Percentiles rank a stretch among this genome's conserved stretches.
Conservation (phyloP, 2,113 vertebrate genomes). For the Cryptoleucopteryx plumbea region DNA sequence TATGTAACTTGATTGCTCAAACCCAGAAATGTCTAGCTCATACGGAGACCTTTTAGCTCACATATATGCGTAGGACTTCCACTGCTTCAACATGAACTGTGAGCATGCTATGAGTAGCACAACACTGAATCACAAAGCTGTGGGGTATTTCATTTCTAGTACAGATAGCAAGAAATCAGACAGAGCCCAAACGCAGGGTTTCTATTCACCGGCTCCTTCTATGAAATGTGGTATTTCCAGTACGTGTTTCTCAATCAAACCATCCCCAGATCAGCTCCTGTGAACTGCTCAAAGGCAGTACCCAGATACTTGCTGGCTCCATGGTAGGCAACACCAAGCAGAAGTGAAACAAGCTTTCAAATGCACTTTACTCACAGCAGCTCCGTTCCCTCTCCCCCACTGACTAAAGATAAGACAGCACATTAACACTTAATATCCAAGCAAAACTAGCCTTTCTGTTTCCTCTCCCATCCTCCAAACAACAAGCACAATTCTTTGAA, state of each 20-base stretch:
- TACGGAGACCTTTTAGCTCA: not conserved
- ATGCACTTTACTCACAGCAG: not conserved
- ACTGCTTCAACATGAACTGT: not conserved
- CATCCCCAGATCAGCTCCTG: not conserved
- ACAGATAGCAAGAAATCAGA: not conserved
- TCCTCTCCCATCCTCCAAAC: not conserved
- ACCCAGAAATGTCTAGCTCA: not conserved
- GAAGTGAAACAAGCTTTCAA: conserved; percentile 54
- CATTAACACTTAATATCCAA: not conserved
- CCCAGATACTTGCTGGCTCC: not conserved
- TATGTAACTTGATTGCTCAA: not conserved
- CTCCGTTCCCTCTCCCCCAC: not conserved
- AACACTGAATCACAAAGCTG: not conserved
- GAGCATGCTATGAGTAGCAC: not conserved
- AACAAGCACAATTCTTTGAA: not conserved
- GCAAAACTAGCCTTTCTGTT: not conserved
- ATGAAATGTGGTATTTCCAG: conserved; percentile 46
- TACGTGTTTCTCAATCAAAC: conserved; percentile 3
- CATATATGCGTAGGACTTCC: not conserved
- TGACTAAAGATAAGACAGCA: not conserved
- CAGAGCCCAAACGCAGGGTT: not conserved
- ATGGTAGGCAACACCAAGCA: not conserved
- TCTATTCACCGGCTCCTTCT: conserved; percentile 28
- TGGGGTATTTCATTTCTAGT: not conserved
- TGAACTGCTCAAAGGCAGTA: not conserved